phyloP scores from a whole-genome alignment of 2,113 vertebrate genomes.

The Ceratotherium simum region DNA sequence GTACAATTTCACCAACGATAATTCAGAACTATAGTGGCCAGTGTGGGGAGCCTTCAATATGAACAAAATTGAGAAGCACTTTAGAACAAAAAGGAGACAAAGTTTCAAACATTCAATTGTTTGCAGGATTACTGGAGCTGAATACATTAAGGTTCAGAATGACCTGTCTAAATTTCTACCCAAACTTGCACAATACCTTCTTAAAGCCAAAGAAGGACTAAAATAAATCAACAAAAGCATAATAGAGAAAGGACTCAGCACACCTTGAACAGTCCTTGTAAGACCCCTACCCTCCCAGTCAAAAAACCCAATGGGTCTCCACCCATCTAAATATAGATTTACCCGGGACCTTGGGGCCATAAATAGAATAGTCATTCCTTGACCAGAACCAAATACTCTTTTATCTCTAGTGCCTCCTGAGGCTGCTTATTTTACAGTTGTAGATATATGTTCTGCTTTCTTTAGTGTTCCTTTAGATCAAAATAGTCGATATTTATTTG shows the following conservation, averaged over 20 bases:
- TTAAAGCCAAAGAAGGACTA: slow-evolving; percentile 20
- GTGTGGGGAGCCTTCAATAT: neutral
- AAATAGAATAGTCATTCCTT: neutral
- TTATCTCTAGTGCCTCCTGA: neutral
- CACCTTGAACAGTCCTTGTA: neutral
- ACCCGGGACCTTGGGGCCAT: neutral
- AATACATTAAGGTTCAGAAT: slow-evolving; percentile 27
- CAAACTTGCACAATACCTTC: neutral
- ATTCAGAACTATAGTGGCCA: neutral
- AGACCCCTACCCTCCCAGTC: neutral
- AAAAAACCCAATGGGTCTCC: neutral
- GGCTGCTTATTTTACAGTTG: neutral
- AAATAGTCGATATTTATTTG: slow-evolving; percentile 1
- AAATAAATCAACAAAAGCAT: neutral
- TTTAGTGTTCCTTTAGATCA: neutral
- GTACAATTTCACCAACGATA: slow-evolving; percentile 8
- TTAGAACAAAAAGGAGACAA: slow-evolving; percentile 7
- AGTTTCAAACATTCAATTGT: neutral
- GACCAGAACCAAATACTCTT: neutral
- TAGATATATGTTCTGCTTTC: neutral
- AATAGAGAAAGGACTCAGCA: neutral
- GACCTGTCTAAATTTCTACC: slow-evolving; percentile 9
- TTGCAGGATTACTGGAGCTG: neutral
- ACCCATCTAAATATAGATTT: neutral
- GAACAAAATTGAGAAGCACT: neutral